These are phyloP conservation scores for Pseudorasbora parva DNA, from an alignment of 2,113 vertebrate species.

Conservation along the genomic window DNA sequence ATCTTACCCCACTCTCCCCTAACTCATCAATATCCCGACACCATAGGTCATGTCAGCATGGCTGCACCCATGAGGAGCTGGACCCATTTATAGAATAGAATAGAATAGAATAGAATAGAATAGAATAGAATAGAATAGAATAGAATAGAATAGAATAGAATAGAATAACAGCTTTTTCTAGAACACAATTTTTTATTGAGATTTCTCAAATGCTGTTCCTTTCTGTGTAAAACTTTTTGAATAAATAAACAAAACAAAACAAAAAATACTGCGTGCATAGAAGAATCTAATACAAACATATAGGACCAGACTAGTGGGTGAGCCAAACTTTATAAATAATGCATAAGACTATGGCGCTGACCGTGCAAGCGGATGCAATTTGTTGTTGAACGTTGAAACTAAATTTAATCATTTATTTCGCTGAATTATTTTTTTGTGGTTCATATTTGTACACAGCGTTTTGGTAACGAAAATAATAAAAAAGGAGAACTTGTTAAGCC, in stretches of 20 bases:
- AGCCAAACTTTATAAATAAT: constrained; percentile 80
- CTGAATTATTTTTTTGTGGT: neutral
- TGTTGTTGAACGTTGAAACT: constrained; percentile 8
- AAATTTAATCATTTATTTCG: neutral
- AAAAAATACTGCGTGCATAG: too few relatives aligned
- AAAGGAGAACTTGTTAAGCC: neutral
- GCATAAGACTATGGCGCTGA: constrained; percentile 69
- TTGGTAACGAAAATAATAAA: neutral
- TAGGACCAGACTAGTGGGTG: constrained; percentile 22
- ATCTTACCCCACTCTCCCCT: too few relatives aligned
- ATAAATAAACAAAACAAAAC: neutral
- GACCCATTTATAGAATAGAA: neutral
- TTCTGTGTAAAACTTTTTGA: neutral
- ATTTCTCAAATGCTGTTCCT: neutral
- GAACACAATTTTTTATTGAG: neutral
- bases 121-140: too few relatives aligned
- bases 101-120: too few relatives aligned
- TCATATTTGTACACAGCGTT: neutral
- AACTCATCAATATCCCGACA: neutral
- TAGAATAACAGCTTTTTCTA: neutral
- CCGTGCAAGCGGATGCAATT: constrained; percentile 50
- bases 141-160: neutral
- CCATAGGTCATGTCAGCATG: neutral
- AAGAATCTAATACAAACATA: neutral
- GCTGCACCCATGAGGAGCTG: neutral